Evolutionary conservation across 92 coral and sea anemone species (phyloP).

Genomic region (Bergia puertoricense): DNA sequence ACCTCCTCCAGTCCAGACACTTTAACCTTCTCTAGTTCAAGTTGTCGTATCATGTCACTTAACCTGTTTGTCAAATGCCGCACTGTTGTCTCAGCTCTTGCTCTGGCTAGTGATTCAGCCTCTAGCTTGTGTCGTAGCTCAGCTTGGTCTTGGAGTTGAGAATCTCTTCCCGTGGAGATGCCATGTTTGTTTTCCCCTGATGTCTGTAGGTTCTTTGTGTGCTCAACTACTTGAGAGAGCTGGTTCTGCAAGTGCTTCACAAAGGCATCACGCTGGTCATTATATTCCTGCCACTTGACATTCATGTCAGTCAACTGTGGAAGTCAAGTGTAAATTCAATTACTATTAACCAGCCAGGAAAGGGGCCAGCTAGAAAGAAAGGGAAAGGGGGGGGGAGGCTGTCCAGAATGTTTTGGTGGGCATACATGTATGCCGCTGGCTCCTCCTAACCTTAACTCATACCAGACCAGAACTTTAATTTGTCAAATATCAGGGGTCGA

Average conservation of each 20-base stretch:
- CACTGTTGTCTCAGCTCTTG: constrained; percentile 22
- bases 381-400: no score
- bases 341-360: no score
- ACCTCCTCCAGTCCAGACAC: constrained; percentile 12
- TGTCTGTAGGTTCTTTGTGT: not conserved
- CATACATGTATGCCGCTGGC: no score
- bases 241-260: constrained; percentile 4
- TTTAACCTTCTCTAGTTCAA: constrained; percentile 27
- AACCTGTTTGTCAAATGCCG: constrained; percentile 23
- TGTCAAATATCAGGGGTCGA: no score
- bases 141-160: not conserved
- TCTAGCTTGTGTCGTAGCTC: not conserved
- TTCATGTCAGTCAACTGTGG: constrained; percentile 31
- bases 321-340: not conserved
- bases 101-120: not conserved
- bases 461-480: not conserved
- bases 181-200: not conserved
- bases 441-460: no score
- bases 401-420: no score
- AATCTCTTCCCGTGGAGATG: not conserved
- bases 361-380: not conserved
- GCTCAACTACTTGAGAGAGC: not conserved
- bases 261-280: constrained; percentile 11
- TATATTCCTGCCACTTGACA: constrained; percentile 21
- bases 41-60: not conserved